Evolutionary conservation across 2,113 vertebrate species (phyloP), one percentile per base, ranked within the genome.

Genomic region (Rhagologus leucostigma): DNA sequence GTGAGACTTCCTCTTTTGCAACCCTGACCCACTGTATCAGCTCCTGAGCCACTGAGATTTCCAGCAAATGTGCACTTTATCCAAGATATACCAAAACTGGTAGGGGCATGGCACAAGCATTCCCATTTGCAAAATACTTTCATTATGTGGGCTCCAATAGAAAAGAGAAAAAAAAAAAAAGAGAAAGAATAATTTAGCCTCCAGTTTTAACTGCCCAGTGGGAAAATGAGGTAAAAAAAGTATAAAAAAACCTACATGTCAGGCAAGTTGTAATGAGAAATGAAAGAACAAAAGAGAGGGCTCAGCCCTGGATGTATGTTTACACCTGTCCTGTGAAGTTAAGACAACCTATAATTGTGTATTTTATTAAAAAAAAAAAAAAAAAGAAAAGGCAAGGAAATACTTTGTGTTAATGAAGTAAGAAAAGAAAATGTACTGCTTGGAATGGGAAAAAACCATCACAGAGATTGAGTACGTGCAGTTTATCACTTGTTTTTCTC

Each of bases 401-500:
- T 57, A n/a, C 5, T 29, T 16, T 3, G 22, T 29, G 11, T 50
- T 26, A 47, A 2, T 49, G 16, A 81, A 68, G 13, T 26, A 75
- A 50, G 14, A 37, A 53, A 74, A 60, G 13, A 14, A 69, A 71
- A 23, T 16, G 1, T 29, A 33, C n/a, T 49, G n/a, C n/a, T 65
- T 37, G 32, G 23, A 69, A 57, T 1, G 6, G 52, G 9, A 12
- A 42, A 59, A 53, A 76, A 16, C 2, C 21, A 69, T 13, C 42
- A 16, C 39, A 16, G 32, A 67, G 32, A 46, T 0, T 33, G 46
- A 65, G 16, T 1, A 0, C 3, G 6, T 4, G 13, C 9, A 42
- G 22, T 23, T 44, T 16, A 39, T 19, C 9, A 35, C 23, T 14
- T 13, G 33, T 39, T 42, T 39, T 42, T 73, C 17, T 41, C 64